phyloP scores from a whole-genome alignment of 2,888 invertebrate species.

The Ptychoptera albimana region DNA sequence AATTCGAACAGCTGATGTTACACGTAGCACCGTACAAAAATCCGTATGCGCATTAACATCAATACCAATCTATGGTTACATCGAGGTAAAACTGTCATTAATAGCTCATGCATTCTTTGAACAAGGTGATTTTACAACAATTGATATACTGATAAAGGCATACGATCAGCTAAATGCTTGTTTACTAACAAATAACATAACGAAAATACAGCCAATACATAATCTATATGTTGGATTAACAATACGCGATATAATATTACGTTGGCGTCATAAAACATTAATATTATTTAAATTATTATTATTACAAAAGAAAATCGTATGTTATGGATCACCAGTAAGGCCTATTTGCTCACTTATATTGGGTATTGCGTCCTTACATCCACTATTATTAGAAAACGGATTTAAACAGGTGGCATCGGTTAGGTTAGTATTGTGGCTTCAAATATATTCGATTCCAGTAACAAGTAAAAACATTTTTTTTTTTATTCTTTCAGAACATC shows the following conservation, averaged over 20 bases:
- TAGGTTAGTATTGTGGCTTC: neutral
- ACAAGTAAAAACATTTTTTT: constrained; percentile 1
- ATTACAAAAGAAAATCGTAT: constrained; percentile 75
- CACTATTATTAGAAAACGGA: constrained; percentile 75
- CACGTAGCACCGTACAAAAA: constrained; percentile 94
- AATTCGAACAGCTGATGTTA: constrained; percentile 87
- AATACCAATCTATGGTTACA: constrained; percentile 82
- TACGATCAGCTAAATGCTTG: constrained; percentile 83
- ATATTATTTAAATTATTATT: constrained; percentile 83
- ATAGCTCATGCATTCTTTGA: constrained; percentile 97
- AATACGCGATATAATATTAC: constrained; percentile 26
- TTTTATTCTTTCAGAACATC: constrained; percentile 36
- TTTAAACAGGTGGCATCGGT: constrained; percentile 69
- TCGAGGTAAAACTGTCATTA: constrained; percentile 87
- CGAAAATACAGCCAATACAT: constrained; percentile 36
- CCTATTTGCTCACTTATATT: constrained; percentile 74
- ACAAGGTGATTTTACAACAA: constrained; percentile 83
- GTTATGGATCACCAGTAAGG: constrained; percentile 86
- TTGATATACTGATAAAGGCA: constrained; percentile 76
- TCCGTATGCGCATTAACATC: constrained; percentile 90
- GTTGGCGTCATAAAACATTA: constrained; percentile 82
- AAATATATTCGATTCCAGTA: neutral
- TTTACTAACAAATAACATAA: constrained; percentile 33
- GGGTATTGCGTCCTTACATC: constrained; percentile 78
- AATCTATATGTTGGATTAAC: constrained; percentile 27